Conservation (phyloP, 2,888 invertebrate genomes). For the Troilus luridus region DNA sequence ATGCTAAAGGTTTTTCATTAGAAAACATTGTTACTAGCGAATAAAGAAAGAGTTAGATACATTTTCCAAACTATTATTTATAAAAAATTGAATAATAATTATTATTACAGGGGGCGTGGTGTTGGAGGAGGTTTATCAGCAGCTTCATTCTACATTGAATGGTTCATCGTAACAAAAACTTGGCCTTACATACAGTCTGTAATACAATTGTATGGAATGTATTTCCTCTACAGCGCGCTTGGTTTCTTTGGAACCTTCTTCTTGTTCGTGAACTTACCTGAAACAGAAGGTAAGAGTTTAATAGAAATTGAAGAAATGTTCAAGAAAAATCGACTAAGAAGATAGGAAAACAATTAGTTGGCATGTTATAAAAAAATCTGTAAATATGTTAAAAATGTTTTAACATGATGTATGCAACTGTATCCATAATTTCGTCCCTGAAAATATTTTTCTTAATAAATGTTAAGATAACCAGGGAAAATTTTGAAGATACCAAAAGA, state of each 20-base stretch:
- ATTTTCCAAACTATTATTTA: not conserved
- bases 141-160: conserved; percentile 72
- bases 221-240: conserved; percentile 67
- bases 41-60: no score
- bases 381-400: not conserved
- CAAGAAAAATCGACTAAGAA: conserved; percentile 42
- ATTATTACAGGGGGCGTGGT: conserved; percentile 72
- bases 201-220: conserved; percentile 66
- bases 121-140: conserved; percentile 73
- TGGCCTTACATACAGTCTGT: conserved; percentile 67
- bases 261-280: conserved; percentile 81
- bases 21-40: no score
- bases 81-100: conserved; percentile 32
- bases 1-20: no score
- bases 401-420: not conserved
- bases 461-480: not conserved
- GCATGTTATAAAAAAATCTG: not conserved
- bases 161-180: conserved; percentile 73
- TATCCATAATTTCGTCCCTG: not conserved
- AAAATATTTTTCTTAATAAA: not conserved
- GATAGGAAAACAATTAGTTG: not conserved
- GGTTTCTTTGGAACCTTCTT: conserved; percentile 75
- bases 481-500: not conserved
- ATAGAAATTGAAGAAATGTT: conserved; percentile 51
- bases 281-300: conserved; percentile 85